These are phyloP conservation scores for Gari tellinella DNA, from an alignment of 2,888 invertebrate genomes.

Conservation along the genomic window DNA sequence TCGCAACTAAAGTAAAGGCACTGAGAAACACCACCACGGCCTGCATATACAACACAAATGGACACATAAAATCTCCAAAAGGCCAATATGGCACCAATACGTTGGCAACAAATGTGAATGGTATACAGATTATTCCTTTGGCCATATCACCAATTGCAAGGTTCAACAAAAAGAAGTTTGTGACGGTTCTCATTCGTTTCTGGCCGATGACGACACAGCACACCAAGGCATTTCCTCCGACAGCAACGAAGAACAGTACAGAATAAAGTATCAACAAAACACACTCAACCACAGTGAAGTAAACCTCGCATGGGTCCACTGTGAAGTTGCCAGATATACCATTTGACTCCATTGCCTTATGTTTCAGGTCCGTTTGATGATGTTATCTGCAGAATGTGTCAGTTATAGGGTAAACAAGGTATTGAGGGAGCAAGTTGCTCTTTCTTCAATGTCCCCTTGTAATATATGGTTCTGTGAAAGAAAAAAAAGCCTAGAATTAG, in stretches of 20 bases:
- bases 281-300: too few species aligned
- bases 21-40: conserved; percentile 88
- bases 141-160: conserved; percentile 84
- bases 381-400: too few species aligned
- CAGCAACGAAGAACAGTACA: conserved; percentile 83
- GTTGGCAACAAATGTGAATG: conserved; percentile 89
- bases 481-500: too few species aligned
- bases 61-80: conserved; percentile 92
- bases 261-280: conserved; percentile 85
- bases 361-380: too few species aligned
- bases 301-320: too few species aligned
- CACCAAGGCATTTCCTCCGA: conserved; percentile 87
- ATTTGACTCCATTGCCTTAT: too few species aligned
- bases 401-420: too few species aligned
- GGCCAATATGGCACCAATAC: conserved; percentile 94
- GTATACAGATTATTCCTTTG: conserved; percentile 85
- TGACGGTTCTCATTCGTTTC: conserved; percentile 95
- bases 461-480: too few species aligned
- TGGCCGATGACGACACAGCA: conserved; percentile 94
- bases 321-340: too few species aligned
- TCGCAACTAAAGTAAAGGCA: conserved; percentile 95
- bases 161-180: conserved; percentile 88
- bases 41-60: conserved; percentile 92
- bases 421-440: too few species aligned
- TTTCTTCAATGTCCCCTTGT: too few species aligned